Conservation (phyloP, 2,113 vertebrate genomes). For the Sinosuthora webbiana region DNA sequence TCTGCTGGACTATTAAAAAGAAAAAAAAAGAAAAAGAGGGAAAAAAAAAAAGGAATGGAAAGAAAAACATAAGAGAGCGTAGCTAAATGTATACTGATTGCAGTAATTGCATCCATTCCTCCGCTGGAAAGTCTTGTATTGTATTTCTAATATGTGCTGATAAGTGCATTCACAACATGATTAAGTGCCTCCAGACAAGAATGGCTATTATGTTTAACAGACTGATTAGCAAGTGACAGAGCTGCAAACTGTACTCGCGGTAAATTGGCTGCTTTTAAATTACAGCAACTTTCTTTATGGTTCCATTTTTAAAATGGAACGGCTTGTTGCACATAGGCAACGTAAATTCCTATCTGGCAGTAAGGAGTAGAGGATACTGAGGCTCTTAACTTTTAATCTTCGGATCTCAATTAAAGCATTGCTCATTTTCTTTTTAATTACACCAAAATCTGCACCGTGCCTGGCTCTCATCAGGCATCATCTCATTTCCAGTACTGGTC, state of each 20-base stretch:
- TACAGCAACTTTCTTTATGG: constrained; percentile 46
- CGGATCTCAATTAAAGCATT: constrained; percentile 55
- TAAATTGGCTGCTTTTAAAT: constrained; percentile 72
- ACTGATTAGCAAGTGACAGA: constrained; percentile 70
- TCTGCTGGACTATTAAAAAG: neutral
- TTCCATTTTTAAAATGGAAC: constrained; percentile 55
- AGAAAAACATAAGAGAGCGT: constrained; percentile 46
- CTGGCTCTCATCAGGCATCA: neutral
- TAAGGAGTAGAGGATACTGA: constrained; percentile 24
- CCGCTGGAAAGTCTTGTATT: constrained; percentile 52
- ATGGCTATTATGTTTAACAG: constrained; percentile 73
- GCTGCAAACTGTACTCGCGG: constrained; percentile 16
- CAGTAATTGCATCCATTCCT: constrained; percentile 66
- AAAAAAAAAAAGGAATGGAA: neutral
- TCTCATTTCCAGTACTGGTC: neutral
- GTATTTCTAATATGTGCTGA: constrained; percentile 69
- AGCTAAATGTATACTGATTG: constrained; percentile 69
- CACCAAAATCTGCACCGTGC: neutral
- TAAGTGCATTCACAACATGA: constrained; percentile 75
- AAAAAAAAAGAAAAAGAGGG: neutral
- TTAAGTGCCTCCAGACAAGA: constrained; percentile 73
- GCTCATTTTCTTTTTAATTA: constrained; percentile 68
- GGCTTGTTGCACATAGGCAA: constrained; percentile 56
- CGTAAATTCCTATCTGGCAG: constrained; percentile 51
- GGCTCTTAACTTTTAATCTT: constrained; percentile 49